A percentile compares a stretch with the other conserved stretches of the same genome.
Conservation (phyloP, 2,888 invertebrate genomes). For the Mythimna lalbum region DNA sequence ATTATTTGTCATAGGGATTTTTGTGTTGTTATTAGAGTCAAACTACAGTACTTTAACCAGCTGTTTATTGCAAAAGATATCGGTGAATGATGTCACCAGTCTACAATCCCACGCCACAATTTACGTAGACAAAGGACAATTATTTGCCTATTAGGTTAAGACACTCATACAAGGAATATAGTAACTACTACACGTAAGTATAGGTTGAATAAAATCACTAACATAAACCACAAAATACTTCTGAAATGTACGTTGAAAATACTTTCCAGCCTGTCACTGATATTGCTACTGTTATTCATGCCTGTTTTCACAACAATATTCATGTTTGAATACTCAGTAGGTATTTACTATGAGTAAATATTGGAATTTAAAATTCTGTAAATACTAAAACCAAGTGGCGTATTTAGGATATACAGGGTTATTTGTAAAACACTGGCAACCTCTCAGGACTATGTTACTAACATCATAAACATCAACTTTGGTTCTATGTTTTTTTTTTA, state of each 20-base stretch:
- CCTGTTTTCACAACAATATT: not conserved
- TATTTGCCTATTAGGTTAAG: slow-evolving; percentile 3
- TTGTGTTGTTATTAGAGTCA: not conserved
- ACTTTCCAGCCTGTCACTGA: not conserved
- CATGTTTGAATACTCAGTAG: too few species aligned
- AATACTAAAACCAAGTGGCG: too few species aligned
- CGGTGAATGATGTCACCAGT: slow-evolving; percentile 17
- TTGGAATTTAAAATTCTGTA: too few species aligned
- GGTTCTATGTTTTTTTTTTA: too few species aligned
- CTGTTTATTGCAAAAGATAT: slow-evolving; percentile 1
- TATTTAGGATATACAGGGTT: too few species aligned
- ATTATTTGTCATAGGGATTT: not conserved
- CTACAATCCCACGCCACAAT: slow-evolving; percentile 18
- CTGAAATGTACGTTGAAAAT: too few species aligned
- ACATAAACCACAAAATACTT: not conserved
- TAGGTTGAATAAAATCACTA: not conserved
- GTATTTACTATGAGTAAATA: too few species aligned
- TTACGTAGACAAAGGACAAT: slow-evolving; percentile 11
- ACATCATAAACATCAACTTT: too few species aligned
- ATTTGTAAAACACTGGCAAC: too few species aligned
- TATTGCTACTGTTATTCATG: not conserved
- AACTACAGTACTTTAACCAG: not conserved
- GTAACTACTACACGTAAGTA: slow-evolving; percentile 17
- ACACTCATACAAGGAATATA: slow-evolving; percentile 18
- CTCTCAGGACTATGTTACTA: too few species aligned